Evolutionary conservation across 2,888 invertebrate species (phyloP).

Genomic region (Eutolmus rufibarbis): DNA sequence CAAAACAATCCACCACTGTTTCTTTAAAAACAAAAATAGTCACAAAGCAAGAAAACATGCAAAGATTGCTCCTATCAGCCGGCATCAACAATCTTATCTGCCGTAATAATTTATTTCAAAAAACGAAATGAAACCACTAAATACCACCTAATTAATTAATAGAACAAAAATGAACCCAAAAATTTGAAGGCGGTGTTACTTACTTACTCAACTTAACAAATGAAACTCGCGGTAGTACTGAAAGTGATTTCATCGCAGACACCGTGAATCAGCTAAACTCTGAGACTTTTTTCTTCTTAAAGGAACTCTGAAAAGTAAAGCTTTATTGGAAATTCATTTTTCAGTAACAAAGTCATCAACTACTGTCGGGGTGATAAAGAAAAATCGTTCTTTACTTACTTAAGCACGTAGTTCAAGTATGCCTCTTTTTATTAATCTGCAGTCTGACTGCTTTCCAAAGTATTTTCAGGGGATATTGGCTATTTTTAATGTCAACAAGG

Average conservation of each 20-base stretch:
- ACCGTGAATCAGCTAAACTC: neutral
- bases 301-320: neutral
- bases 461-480: neutral
- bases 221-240: neutral
- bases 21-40: neutral
- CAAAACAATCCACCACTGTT: neutral
- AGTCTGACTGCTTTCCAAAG: neutral
- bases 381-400: neutral
- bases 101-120: neutral
- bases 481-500: neutral
- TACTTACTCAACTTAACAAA: neutral
- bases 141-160: neutral
- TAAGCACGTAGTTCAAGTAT: neutral
- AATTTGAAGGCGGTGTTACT: neutral
- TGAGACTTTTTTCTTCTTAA: neutral
- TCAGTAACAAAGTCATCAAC: neutral
- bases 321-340: neutral
- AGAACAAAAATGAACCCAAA: neutral
- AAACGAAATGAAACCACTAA: neutral
- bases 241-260: neutral
- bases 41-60: neutral
- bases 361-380: neutral
- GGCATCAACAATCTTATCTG: neutral
- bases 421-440: neutral
- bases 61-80: neutral